These are phyloP conservation scores for Paramormyrops hopkinsi DNA, from an alignment of 2,797 vertebrate species.

Conservation along the genomic window DNA sequence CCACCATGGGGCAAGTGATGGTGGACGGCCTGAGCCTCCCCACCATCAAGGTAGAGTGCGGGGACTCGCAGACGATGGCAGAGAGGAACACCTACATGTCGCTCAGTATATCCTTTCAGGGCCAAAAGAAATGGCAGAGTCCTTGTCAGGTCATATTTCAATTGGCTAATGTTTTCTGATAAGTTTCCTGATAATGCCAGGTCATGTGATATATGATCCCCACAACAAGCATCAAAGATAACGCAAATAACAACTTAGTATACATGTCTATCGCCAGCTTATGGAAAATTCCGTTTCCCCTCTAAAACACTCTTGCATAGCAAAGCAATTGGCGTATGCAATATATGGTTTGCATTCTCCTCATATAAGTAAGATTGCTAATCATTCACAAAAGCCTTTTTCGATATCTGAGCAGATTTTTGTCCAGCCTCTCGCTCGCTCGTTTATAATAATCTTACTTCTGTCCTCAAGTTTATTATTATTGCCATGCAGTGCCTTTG, in stretches of 20 bases:
- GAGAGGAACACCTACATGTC: slow-evolving; percentile 65
- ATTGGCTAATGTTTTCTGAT: slow-evolving; percentile 16
- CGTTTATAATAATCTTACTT: slow-evolving; percentile 18
- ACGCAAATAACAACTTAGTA: not conserved
- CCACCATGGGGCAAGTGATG: slow-evolving; percentile 47
- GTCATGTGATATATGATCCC: not conserved
- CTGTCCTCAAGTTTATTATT: slow-evolving; percentile 31
- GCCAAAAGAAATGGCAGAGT: not conserved
- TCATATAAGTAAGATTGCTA: slow-evolving; percentile 17
- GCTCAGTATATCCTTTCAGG: slow-evolving; percentile 84
- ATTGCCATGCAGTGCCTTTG: slow-evolving; percentile 28
- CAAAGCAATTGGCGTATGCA: not conserved
- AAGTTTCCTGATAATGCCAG: slow-evolving; percentile 26
- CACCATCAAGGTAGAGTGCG: slow-evolving; percentile 66
- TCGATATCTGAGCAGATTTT: slow-evolving; percentile 10
- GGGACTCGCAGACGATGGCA: slow-evolving; percentile 58
- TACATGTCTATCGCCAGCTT: not conserved
- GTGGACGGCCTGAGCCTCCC: slow-evolving; percentile 64
- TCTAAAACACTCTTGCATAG: slow-evolving; percentile 3
- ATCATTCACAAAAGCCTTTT: slow-evolving; percentile 24
- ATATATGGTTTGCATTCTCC: not conserved
- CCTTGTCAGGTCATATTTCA: not conserved
- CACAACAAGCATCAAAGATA: not conserved
- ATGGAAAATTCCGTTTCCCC: not conserved
- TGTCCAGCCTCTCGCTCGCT: slow-evolving; percentile 15